phyloP scores from a whole-genome alignment of 2,113 vertebrate genomes.

The Elachura formosa region DNA sequence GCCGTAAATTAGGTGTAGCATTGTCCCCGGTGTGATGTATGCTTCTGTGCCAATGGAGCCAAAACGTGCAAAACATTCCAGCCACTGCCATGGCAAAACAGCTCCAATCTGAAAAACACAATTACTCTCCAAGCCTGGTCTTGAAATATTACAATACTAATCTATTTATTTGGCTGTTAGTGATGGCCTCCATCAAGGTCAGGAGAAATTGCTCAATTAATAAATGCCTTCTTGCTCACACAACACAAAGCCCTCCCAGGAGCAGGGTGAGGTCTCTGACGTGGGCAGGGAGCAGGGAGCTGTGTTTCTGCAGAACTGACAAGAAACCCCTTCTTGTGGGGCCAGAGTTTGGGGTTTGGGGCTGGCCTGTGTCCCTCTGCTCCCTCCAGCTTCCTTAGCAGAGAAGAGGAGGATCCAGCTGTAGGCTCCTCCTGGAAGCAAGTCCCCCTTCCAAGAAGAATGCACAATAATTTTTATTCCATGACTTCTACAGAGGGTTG shows the following conservation, averaged over 20 bases:
- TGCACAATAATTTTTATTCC: background rate
- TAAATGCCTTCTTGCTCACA: background rate
- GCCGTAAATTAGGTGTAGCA: conserved; percentile 64
- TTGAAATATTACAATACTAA: conserved; percentile 41
- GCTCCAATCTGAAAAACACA: conserved; percentile 19
- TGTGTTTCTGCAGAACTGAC: accelerated
- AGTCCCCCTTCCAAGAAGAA: background rate
- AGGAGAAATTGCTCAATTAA: conserved; percentile 39
- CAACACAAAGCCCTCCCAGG: background rate
- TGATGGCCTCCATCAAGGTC: conserved; percentile 42
- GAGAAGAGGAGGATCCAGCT: too few species aligned
- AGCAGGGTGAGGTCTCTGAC: background rate
- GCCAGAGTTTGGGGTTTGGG: background rate
- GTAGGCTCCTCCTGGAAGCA: background rate
- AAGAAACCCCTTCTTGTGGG: accelerated
- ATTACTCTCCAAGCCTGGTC: conserved; percentile 46
- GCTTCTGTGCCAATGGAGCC: conserved; percentile 25
- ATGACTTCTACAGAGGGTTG: background rate
- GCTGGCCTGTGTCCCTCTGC: background rate
- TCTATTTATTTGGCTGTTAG: conserved; percentile 18
- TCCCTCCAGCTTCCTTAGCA: too few species aligned
- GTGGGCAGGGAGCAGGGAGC: background rate
- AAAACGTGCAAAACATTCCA: conserved; percentile 17
- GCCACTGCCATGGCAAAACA: background rate
- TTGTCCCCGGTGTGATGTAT: conserved; percentile 52